Percentiles rank a stretch among this genome's conserved stretches.
phyloP scores from a whole-genome alignment of 1,140 invertebrate genomes.

The Helicoverpa armigera region DNA sequence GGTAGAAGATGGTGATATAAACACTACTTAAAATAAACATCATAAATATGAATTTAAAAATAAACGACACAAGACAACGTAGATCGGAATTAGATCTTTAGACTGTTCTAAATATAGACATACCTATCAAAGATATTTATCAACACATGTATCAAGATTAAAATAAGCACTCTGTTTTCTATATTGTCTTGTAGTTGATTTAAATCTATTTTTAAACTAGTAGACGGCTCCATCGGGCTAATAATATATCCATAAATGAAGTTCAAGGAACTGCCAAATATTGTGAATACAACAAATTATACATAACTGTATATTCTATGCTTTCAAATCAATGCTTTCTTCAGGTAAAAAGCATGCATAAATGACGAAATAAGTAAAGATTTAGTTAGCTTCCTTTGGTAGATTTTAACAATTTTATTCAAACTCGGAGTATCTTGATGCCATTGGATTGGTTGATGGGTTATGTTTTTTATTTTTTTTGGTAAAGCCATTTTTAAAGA shows the following conservation, averaged over 20 bases:
- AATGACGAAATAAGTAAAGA: neutral
- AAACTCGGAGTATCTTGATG: conserved; percentile 2
- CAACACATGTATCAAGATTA: neutral
- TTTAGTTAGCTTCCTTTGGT: conserved; percentile 10
- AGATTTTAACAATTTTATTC: neutral
- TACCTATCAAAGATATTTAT: neutral
- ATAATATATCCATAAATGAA: conserved; percentile 7
- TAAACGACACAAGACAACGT: conserved; percentile 51
- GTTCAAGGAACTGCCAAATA: conserved; percentile 19
- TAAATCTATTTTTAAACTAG: conserved; percentile 53
- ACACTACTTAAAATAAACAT: conserved; percentile 55
- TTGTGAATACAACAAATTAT: conserved; percentile 22
- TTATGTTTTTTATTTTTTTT: too few relatives aligned
- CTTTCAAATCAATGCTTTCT: conserved; percentile 29
- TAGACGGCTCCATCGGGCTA: conserved; percentile 68
- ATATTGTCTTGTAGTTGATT: conserved; percentile 50
- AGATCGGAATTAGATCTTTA: conserved; percentile 46
- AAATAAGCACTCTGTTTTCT: conserved; percentile 36
- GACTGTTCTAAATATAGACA: conserved; percentile 32
- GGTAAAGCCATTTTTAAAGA: too few relatives aligned
- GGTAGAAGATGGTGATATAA: conserved; percentile 74
- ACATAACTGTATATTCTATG: conserved; percentile 40
- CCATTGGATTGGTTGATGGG: neutral
- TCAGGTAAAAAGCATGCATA: conserved; percentile 18
- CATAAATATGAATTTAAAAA: conserved; percentile 46